Evolutionary conservation across 2,797 vertebrate species (phyloP), one percentile per base, ranked within the genome.

Genomic region (Benthosema pterotum): DNA sequence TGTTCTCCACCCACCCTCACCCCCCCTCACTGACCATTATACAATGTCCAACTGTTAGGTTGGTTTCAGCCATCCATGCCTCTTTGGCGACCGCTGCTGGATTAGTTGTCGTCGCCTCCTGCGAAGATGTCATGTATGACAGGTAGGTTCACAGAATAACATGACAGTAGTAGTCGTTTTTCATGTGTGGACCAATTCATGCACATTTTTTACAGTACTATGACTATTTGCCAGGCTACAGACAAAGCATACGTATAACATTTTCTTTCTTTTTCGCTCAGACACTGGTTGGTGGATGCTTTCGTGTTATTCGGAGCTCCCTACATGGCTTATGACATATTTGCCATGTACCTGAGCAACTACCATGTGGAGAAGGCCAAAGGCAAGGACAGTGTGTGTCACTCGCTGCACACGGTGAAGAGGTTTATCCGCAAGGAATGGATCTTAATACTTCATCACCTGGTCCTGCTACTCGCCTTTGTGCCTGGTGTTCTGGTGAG

Each of bases 321-420:
- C 1, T 97, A 96, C 67, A 96, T 97, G 95, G 79, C 83, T 46
- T 91, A 92, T 0, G 96, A 97, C 84, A 81, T 91, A 56, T 94
- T 83, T 0, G 92, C 93, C 85, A 97, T 97, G 96, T 97, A 95
- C 76, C 87, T 96, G 57, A 94, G 89, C 67, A 91, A 96, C 72
- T 95, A 91, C 89, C 90, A 93, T 73, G 87, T 78, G 46, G 88
- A 84, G 75, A 82, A 28, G 75, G 88, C 88, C 32, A 87, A 53
- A 69, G 78, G 80, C 8, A 18, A 71, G 0, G 4, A 1, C 1
- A 56, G 3, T 3, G 17, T 82, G 49, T 15, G 82, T 52, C 87
- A 93, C 47, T 88, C 89, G 0, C 74, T 88, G 25, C 72, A 69
- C 57, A 88, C 87, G 0, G 62, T 95, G 47, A 75, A 73, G 71